Conservation (phyloP, 2,888 invertebrate genomes). For the Lycocerus yunnanus region DNA sequence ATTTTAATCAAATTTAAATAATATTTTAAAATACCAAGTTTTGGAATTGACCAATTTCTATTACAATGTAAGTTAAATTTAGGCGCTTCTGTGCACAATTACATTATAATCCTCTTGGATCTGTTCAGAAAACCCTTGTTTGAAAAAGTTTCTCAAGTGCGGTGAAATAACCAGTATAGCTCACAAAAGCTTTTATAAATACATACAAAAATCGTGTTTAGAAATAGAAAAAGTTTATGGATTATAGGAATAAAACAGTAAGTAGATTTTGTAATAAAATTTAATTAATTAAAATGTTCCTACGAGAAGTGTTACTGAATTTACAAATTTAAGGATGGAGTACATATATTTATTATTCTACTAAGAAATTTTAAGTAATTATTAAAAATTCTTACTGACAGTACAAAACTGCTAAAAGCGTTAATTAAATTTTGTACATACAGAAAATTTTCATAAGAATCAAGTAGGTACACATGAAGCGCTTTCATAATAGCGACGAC, state of each 20-base stretch:
- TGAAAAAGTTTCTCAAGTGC: neutral
- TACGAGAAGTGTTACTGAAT: conserved; percentile 43
- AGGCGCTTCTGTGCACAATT: neutral
- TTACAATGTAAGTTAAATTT: neutral
- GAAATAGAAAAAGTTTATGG: neutral
- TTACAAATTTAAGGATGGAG: conserved; percentile 44
- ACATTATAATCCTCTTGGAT: neutral
- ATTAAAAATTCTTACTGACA: conserved; percentile 14
- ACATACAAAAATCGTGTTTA: neutral
- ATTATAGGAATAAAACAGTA: neutral
- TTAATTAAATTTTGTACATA: conserved; percentile 12
- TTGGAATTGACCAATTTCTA: neutral
- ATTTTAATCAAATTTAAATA: neutral
- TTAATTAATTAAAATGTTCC: conserved; percentile 51
- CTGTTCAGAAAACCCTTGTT: neutral
- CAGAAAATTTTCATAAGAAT: conserved; percentile 8
- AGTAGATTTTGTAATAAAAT: conserved; percentile 47
- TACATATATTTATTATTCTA: conserved; percentile 25
- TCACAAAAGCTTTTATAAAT: neutral
- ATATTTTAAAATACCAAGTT: neutral
- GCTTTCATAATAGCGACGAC: neutral
- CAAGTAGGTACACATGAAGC: conserved; percentile 14
- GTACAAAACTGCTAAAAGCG: conserved; percentile 11
- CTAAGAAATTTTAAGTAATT: conserved; percentile 14
- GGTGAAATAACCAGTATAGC: neutral